Conservation (phyloP, 2,888 invertebrate species). For the Erebia palarica region DNA sequence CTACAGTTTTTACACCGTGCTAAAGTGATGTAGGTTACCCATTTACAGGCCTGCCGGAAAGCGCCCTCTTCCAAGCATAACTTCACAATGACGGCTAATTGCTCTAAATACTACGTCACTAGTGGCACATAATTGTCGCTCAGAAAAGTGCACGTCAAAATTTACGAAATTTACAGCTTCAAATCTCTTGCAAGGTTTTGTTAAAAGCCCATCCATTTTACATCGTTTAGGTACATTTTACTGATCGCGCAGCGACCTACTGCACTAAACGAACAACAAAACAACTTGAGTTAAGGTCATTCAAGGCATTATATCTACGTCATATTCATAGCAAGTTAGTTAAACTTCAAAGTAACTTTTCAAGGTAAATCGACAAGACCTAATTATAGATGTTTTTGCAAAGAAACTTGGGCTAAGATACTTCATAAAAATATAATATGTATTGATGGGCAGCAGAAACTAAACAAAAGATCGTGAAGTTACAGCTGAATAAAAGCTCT, state of each 20-base stretch:
- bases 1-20: slow-evolving; percentile 14
- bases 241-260: slow-evolving; percentile 6
- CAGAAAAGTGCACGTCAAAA: slow-evolving; percentile 31
- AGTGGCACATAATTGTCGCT: slow-evolving; percentile 28
- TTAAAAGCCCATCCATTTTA: slow-evolving; percentile 17
- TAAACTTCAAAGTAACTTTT: no score
- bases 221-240: slow-evolving; percentile 2
- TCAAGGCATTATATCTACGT: not conserved
- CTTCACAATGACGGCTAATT: slow-evolving; percentile 29
- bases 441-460: no score
- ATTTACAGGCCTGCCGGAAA: slow-evolving; percentile 26
- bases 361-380: no score
- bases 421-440: not conserved
- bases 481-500: no score
- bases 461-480: no score
- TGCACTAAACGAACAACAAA: slow-evolving; percentile 15
- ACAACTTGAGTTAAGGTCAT: not conserved
- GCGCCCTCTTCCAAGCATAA: slow-evolving; percentile 24
- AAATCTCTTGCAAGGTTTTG: slow-evolving; percentile 32
- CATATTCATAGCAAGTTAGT: no score
- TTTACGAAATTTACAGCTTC: slow-evolving; percentile 30
- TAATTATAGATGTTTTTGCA: no score
- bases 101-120: slow-evolving; percentile 27
- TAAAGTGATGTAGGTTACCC: slow-evolving; percentile 31
- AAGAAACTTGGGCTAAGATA: not conserved